phyloP scores from a whole-genome alignment of 2,797 vertebrate genomes.

The Syndactyla subalaris region DNA sequence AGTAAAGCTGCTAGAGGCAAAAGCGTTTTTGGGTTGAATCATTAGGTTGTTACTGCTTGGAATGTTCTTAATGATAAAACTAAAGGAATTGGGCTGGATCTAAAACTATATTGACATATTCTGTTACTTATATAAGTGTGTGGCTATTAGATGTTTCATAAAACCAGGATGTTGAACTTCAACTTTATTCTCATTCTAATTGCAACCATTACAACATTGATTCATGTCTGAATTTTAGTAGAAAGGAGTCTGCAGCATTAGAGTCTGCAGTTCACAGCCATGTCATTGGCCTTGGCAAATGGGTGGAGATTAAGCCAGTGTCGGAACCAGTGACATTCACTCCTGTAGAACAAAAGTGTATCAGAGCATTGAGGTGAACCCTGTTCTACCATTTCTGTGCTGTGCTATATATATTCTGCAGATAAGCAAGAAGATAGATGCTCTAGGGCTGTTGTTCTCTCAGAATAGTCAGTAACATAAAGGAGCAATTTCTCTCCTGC shows the following conservation, averaged over 20 bases:
- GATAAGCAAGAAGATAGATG: neutral
- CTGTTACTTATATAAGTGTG: neutral
- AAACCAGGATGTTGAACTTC: neutral
- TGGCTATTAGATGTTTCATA: neutral
- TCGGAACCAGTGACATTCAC: neutral
- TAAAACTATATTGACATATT: neutral
- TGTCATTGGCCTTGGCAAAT: neutral
- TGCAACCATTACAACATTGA: neutral
- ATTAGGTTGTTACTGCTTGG: neutral
- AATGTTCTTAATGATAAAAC: neutral
- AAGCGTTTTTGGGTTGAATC: neutral
- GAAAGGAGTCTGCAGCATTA: neutral
- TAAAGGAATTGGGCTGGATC: neutral
- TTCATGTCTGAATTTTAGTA: neutral
- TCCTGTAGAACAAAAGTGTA: neutral
- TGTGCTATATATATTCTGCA: neutral
- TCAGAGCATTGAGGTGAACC: neutral
- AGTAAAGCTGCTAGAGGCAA: neutral
- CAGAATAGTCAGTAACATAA: neutral
- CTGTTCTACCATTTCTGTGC: neutral
- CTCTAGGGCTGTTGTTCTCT: neutral
- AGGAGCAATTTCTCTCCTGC: neutral
- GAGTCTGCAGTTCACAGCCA: neutral
- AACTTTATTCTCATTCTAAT: neutral
- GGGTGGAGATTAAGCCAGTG: neutral